These are phyloP conservation scores for Sussaba pulchella DNA, from an alignment of 2,888 invertebrate genomes.

Conservation along the genomic window DNA sequence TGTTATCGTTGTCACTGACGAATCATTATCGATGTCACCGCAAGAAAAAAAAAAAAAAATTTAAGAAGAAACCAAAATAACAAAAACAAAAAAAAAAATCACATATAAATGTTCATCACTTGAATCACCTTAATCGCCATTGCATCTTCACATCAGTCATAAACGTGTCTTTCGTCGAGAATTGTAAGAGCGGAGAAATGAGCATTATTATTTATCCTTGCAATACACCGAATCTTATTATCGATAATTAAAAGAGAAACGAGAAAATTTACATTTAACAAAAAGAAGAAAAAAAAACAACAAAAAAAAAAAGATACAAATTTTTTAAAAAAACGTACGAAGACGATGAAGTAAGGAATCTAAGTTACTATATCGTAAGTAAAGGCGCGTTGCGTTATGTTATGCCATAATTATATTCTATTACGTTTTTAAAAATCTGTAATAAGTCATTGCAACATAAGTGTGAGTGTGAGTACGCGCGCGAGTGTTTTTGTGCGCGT, in stretches of 20 bases:
- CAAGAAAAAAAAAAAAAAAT: conserved; percentile 36
- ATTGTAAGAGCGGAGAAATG: conserved; percentile 13
- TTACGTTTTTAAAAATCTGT: conserved; percentile 68
- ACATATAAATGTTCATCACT: conserved; percentile 53
- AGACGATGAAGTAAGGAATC: conserved; percentile 42
- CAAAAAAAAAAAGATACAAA: conserved; percentile 10
- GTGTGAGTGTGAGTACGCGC: conserved; percentile 56
- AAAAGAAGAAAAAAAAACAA: conserved; percentile 25
- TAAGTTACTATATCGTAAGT: conserved; percentile 64
- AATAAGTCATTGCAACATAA: conserved; percentile 65
- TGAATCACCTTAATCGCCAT: conserved; percentile 50
- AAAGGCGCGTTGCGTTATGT: conserved; percentile 70
- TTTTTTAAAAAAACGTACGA: too few relatives aligned
- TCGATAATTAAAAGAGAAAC: conserved; percentile 60
- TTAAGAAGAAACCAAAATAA: conserved; percentile 1
- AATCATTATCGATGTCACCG: conserved; percentile 64
- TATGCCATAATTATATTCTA: conserved; percentile 72
- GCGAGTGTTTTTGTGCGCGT: too few relatives aligned
- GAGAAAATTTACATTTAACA: too few relatives aligned
- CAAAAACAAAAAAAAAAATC: conserved; percentile 30
- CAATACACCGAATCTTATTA: conserved; percentile 53
- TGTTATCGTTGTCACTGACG: conserved; percentile 70
- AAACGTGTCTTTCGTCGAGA: conserved; percentile 51
- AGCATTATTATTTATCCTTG: conserved; percentile 63
- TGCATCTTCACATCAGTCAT: conserved; percentile 48